phyloP scores from a whole-genome alignment of 2,888 invertebrate genomes.

The Mesopsocus fuscifrons region DNA sequence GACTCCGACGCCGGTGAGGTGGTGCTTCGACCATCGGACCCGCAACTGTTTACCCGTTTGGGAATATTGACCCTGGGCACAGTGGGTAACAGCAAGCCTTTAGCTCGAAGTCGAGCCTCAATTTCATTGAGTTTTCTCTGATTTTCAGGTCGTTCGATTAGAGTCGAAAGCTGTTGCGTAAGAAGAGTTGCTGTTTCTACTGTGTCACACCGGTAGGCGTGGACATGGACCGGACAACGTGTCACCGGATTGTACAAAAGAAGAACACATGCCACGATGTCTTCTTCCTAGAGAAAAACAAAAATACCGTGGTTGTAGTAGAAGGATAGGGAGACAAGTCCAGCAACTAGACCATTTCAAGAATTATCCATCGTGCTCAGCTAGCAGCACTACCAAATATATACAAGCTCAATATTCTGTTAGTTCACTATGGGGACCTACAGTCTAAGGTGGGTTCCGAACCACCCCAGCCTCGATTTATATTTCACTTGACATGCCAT shows the following conservation, averaged over 20 bases:
- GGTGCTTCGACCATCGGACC: constrained; percentile 12
- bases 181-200: constrained; percentile 80
- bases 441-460: no score
- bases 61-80: constrained; percentile 19
- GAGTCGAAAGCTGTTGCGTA: constrained; percentile 61
- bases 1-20: constrained; percentile 19
- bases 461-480: no score
- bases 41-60: constrained; percentile 13
- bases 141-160: constrained; percentile 67
- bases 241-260: constrained; percentile 87
- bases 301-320: no score
- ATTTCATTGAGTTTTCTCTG: constrained; percentile 69
- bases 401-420: no score
- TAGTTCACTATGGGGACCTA: no score
- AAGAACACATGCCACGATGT: constrained; percentile 84
- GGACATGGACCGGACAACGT: constrained; percentile 86
- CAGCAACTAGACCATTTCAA: no score
- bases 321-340: no score
- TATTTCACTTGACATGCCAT: no score
- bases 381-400: no score
- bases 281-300: constrained; percentile 37
- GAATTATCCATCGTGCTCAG: no score
- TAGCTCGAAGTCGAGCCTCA: constrained; percentile 36
- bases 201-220: constrained; percentile 87
- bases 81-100: constrained; percentile 25